Conservation (phyloP, 1,140 invertebrate genomes). For the Dendrolimus kikuchii region DNA sequence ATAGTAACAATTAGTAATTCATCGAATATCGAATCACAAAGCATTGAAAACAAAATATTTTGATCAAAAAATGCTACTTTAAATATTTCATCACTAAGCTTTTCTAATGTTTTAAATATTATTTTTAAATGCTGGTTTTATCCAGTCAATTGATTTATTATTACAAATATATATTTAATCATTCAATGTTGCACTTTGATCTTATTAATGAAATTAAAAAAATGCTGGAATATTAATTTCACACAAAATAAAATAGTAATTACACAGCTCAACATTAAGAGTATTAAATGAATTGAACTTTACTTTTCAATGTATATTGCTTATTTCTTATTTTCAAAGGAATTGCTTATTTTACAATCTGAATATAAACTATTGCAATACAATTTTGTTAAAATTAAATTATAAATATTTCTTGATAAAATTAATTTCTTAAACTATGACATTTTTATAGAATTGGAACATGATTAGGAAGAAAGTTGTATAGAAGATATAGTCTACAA, state of each 20-base stretch:
- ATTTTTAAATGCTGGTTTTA: slow-evolving; percentile 63
- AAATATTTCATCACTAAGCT: slow-evolving; percentile 65
- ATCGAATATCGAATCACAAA: slow-evolving; percentile 64
- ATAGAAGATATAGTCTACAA: too few species aligned
- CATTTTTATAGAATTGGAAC: too few species aligned
- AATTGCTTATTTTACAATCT: too few species aligned
- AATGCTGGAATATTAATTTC: slow-evolving; percentile 6
- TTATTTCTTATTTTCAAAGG: too few species aligned
- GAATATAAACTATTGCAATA: too few species aligned
- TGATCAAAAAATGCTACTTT: slow-evolving; percentile 68
- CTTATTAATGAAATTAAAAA: slow-evolving; percentile 5
- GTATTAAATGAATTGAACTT: too few species aligned
- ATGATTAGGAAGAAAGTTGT: too few species aligned
- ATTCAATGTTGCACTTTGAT: slow-evolving; percentile 57
- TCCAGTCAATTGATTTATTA: slow-evolving; percentile 48
- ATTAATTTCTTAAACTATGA: too few species aligned
- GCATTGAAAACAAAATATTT: slow-evolving; percentile 63
- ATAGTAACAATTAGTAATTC: slow-evolving; percentile 47
- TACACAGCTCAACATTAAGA: neutral
- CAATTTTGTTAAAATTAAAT: too few species aligned
- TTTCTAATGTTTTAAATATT: slow-evolving; percentile 62
- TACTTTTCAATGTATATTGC: too few species aligned
- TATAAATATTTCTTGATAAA: too few species aligned
- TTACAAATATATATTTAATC: slow-evolving; percentile 40
- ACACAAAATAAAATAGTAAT: neutral